Conservation (phyloP, 2,797 vertebrate genomes). For the Girardinus metallicus region DNA sequence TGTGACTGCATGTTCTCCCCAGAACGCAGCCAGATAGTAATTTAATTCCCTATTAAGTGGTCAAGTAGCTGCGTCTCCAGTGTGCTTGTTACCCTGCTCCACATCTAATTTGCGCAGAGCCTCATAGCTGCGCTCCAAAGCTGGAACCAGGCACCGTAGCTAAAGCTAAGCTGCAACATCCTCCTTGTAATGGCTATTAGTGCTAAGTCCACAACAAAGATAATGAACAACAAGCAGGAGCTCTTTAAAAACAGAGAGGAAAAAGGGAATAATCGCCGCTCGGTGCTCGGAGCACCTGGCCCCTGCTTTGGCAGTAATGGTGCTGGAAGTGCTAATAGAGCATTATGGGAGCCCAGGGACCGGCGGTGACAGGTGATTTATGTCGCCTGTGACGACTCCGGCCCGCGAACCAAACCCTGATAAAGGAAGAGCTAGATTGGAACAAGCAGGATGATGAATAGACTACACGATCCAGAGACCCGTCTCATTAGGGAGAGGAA, state of each 20-base stretch:
- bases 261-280: conserved; percentile 23
- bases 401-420: conserved; percentile 89
- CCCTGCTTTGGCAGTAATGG: conserved; percentile 58
- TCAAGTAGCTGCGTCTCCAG: conserved; percentile 20
- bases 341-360: conserved; percentile 90
- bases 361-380: conserved; percentile 91
- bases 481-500: conserved; percentile 90
- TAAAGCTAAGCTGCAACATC: not conserved
- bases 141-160: not conserved
- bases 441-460: conserved; percentile 99
- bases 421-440: conserved; percentile 97
- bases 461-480: conserved; percentile 92
- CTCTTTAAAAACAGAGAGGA: conserved; percentile 25
- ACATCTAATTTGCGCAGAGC: conserved; percentile 7
- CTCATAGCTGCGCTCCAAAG: not conserved
- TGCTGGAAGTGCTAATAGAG: conserved; percentile 89
- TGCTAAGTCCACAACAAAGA: conserved; percentile 17
- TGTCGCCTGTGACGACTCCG: conserved; percentile 92
- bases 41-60: conserved; percentile 18
- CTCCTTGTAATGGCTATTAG: conserved; percentile 11
- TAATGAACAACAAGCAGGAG: conserved; percentile 35
- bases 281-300: conserved; percentile 53
- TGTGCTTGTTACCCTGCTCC: not conserved
- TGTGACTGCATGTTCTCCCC: not conserved
- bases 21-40: not conserved